phyloP scores from a whole-genome alignment of 2,888 invertebrate genomes.

The Sicus ferrugineus region DNA sequence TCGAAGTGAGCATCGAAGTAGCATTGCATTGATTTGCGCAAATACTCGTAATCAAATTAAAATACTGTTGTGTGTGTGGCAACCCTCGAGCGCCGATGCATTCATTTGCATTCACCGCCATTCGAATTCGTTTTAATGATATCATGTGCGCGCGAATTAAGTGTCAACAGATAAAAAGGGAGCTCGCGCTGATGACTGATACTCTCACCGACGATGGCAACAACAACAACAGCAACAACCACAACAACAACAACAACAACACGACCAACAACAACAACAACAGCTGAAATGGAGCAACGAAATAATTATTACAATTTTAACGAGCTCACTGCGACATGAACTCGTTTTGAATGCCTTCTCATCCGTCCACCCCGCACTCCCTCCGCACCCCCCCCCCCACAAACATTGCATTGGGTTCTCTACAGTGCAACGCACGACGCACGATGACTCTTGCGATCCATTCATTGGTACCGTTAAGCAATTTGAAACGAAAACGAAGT shows the following conservation, averaged over 20 bases:
- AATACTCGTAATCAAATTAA: conserved; percentile 3
- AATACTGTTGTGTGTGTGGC: conserved; percentile 9
- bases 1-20: too few relatives aligned
- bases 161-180: not conserved
- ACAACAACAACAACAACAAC: conserved; percentile 4
- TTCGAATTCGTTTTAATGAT: conserved; percentile 46
- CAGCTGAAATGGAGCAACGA: too few relatives aligned
- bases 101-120: conserved; percentile 45
- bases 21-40: too few relatives aligned
- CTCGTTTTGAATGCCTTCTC: conserved; percentile 58
- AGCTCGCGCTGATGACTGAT: not conserved
- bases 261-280: not conserved
- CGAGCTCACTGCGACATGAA: conserved; percentile 40
- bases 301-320: too few relatives aligned
- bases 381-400: not conserved
- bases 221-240: not conserved
- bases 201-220: not conserved
- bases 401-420: not conserved
- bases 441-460: too few relatives aligned
- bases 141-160: conserved; percentile 29
- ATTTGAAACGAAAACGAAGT: conserved; percentile 38
- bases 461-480: conserved; percentile 5
- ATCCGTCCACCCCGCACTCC: too few relatives aligned
- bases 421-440: too few relatives aligned
- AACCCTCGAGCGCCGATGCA: conserved; percentile 7